A percentile compares a stretch with the other conserved stretches of the same genome.
These are phyloP conservation scores for Neodontobutis hainanensis DNA, from an alignment of 2,113 vertebrate genomes.

Conservation along the genomic window DNA sequence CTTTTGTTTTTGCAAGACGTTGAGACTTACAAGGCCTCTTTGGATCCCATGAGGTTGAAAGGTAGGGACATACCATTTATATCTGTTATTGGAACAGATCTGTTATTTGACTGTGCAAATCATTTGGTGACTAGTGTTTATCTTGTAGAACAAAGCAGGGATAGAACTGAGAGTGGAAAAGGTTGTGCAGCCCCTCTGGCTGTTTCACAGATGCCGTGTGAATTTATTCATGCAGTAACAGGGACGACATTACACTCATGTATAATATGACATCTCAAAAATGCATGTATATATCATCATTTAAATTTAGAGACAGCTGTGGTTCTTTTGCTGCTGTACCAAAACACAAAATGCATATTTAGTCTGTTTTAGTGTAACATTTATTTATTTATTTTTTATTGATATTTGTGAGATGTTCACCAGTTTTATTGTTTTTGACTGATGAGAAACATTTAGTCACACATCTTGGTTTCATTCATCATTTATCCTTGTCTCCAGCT, in stretches of 20 bases:
- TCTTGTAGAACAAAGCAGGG: slow-evolving; percentile 26
- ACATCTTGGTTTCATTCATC: slow-evolving; percentile 46
- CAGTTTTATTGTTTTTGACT: slow-evolving; percentile 65
- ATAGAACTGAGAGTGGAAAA: slow-evolving; percentile 13
- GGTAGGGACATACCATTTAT: slow-evolving; percentile 1
- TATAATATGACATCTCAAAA: slow-evolving; percentile 3
- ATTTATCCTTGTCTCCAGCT: slow-evolving; percentile 16
- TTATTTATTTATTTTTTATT: slow-evolving; percentile 47
- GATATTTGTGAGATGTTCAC: slow-evolving; percentile 56
- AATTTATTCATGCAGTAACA: slow-evolving; percentile 3
- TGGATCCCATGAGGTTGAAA: slow-evolving; percentile 2
- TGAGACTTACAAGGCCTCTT: slow-evolving; percentile 32
- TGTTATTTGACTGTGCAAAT: slow-evolving; percentile 33
- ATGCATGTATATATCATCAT: slow-evolving; percentile 4
- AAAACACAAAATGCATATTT: slow-evolving; percentile 30
- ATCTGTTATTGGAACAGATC: slow-evolving; percentile 44
- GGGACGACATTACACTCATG: slow-evolving; percentile 10
- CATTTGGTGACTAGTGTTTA: slow-evolving; percentile 39
- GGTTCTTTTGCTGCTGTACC: slow-evolving; percentile 30
- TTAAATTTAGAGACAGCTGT: slow-evolving; percentile 10
- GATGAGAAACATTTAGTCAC: slow-evolving; percentile 10
- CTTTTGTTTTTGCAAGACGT: slow-evolving; percentile 21
- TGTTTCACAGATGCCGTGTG: slow-evolving; percentile 9
- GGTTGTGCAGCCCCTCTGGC: slow-evolving; percentile 22
- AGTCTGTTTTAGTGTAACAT: slow-evolving; percentile 65